A percentile compares a stretch with the other conserved stretches of the same genome.
phyloP scores from a whole-genome alignment of 2,113 vertebrate species.

The Fulica atra region DNA sequence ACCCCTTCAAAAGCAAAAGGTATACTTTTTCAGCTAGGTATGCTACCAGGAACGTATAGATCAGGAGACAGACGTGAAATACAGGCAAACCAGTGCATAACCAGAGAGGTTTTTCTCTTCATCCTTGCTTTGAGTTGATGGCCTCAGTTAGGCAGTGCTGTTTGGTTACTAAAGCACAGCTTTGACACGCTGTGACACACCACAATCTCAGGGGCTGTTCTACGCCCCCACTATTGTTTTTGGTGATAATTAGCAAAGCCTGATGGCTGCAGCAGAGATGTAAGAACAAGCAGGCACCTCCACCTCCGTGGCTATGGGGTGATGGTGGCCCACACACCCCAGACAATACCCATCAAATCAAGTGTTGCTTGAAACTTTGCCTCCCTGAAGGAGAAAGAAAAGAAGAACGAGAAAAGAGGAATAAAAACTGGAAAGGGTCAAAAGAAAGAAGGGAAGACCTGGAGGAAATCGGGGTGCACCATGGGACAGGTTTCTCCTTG shows the following conservation, averaged over 20 bases:
- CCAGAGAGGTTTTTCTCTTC: not conserved
- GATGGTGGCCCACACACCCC: not conserved
- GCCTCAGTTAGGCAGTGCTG: not conserved
- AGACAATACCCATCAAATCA: not conserved
- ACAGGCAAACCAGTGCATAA: not conserved
- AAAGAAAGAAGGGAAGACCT: not conserved
- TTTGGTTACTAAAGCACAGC: not conserved
- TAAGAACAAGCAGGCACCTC: not conserved
- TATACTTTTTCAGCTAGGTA: not conserved
- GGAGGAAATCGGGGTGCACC: not conserved
- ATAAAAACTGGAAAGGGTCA: not conserved
- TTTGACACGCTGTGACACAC: not conserved
- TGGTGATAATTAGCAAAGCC: not conserved
- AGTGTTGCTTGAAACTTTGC: not conserved
- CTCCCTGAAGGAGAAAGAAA: not conserved
- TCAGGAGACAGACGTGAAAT: not conserved
- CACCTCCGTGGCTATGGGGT: not conserved
- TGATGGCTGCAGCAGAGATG: not conserved
- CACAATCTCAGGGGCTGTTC: not conserved
- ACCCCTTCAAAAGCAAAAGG: not conserved
- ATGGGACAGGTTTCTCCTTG: not conserved
- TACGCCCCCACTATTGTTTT: not conserved
- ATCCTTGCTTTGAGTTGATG: not conserved
- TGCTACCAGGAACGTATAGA: not conserved
- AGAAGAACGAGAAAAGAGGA: not conserved